Percentiles rank a stretch among this genome's conserved stretches.
Conservation (phyloP, 2,888 invertebrate genomes). For the Meteorus cinctellus region DNA sequence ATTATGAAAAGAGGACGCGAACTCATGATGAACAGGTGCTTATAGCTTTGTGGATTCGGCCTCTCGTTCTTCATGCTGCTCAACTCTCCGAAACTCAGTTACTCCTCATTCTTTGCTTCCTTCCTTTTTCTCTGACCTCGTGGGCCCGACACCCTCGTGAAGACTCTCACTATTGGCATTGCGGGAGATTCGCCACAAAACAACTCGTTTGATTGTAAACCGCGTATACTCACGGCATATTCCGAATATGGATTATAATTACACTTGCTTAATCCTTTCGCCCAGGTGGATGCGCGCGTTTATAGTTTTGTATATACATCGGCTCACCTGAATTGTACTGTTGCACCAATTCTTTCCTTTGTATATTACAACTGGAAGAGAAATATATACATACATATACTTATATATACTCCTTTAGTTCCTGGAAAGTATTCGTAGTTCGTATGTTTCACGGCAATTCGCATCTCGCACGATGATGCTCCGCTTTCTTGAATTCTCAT, state of each 20-base stretch:
- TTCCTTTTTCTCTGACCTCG: constrained; percentile 1
- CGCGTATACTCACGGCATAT: constrained; percentile 23
- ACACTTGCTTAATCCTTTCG: constrained; percentile 60
- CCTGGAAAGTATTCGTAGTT: constrained; percentile 30
- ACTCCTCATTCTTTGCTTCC: constrained; percentile 29
- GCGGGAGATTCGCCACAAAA: constrained; percentile 33
- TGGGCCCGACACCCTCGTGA: constrained; percentile 29
- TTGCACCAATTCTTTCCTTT: constrained; percentile 9
- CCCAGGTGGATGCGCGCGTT: constrained; percentile 52
- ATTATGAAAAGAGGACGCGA: constrained; percentile 17
- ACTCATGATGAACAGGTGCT: neutral
- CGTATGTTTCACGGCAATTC: constrained; percentile 30
- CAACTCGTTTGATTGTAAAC: constrained; percentile 53
- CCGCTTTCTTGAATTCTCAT: constrained; percentile 25
- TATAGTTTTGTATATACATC: neutral
- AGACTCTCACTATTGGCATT: constrained; percentile 35
- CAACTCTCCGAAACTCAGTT: neutral
- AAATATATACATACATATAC: neutral
- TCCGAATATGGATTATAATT: constrained; percentile 59
- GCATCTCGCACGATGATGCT: constrained; percentile 3
- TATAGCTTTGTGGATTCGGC: neutral
- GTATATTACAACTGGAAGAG: neutral
- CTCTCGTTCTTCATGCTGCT: neutral
- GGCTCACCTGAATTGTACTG: constrained; percentile 41
- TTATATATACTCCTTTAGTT: constrained; percentile 5